Evolutionary conservation across 2,113 vertebrate species (phyloP).

Genomic region (Marmota flaviventris): DNA sequence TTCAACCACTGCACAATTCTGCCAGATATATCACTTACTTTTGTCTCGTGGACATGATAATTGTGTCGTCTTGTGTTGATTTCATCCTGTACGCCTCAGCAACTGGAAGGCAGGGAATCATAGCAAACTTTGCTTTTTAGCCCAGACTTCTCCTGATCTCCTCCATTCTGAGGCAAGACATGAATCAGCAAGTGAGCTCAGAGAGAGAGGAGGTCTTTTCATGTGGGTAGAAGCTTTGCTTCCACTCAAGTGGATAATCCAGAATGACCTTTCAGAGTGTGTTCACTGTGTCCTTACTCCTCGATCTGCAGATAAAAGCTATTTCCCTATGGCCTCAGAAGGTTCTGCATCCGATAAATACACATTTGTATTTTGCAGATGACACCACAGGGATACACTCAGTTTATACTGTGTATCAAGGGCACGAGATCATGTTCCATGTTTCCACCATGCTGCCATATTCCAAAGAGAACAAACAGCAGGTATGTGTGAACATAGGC

Average conservation of each 20-base stretch:
- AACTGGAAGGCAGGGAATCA: not conserved
- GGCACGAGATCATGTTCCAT: conserved; percentile 99
- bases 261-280: not conserved
- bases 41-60: not conserved
- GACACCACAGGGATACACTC: conserved; percentile 97
- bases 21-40: not conserved
- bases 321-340: not conserved
- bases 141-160: not conserved
- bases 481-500: conserved; percentile 87
- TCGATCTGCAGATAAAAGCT: not conserved
- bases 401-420: conserved; percentile 98
- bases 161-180: not conserved
- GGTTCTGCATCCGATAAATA: not conserved
- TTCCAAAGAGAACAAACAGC: conserved; percentile 99
- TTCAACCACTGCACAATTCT: not conserved
- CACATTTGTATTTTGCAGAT: conserved; percentile 88
- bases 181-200: not conserved
- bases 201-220: not conserved
- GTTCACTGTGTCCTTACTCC: not conserved
- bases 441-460: conserved; percentile 99
- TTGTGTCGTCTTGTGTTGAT: not conserved
- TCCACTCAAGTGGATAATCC: not conserved
- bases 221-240: accelerated
- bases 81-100: not conserved
- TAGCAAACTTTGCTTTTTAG: not conserved